Evolutionary conservation across 2,888 invertebrate genomes (phyloP), one percentile per base, ranked within the genome.

Genomic region (Drosophila aldrichi): DNA sequence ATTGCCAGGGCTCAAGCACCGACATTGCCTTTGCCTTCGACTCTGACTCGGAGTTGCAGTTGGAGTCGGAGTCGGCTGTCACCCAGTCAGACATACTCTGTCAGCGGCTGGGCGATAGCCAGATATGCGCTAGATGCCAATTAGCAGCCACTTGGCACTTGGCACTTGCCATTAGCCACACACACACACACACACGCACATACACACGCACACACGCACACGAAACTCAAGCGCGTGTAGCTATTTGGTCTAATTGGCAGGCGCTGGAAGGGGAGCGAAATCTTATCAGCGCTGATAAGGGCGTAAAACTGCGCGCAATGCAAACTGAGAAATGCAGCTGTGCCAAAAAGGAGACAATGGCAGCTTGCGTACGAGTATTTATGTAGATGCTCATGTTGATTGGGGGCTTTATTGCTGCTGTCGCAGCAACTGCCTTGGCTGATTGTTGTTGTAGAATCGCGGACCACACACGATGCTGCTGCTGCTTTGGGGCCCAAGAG

Each of bases 401-500:
- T 82, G 82, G 82, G 59, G 60, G 82, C 74, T 66, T 81, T 78
- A 72, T 77, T 69, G 72, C 64, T 59, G 76, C 22, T 58, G 54
- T 34, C 68, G 56, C 38, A 44, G 66, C 25, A 63, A 78, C 20
- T 72, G 56, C 9, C 48, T 73, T 40, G 46, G 61, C 56, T 75
- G 67, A 38, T 55, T 58, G 68, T 34, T 64, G 71, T 51, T 67
- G 70, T 14, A 18, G 40, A 49, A 32, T 29, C 22, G 65, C 25
- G 70, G 89, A 87, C 87, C 87, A 87, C 87, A 87, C 87, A 87
- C 90, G 89, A 75, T 63, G 86, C 55, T 71, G 66, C 64, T 51
- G 48, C 46, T 46, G 36, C 36, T 36, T 36, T 36, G 66, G 43
- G 51, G 66, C 56, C 43, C 46, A 71, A 63, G 65, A 65, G 74